These are phyloP conservation scores for Odontamblyopus lacepedii DNA, from an alignment of 2,797 vertebrate species.

Conservation along the genomic window DNA sequence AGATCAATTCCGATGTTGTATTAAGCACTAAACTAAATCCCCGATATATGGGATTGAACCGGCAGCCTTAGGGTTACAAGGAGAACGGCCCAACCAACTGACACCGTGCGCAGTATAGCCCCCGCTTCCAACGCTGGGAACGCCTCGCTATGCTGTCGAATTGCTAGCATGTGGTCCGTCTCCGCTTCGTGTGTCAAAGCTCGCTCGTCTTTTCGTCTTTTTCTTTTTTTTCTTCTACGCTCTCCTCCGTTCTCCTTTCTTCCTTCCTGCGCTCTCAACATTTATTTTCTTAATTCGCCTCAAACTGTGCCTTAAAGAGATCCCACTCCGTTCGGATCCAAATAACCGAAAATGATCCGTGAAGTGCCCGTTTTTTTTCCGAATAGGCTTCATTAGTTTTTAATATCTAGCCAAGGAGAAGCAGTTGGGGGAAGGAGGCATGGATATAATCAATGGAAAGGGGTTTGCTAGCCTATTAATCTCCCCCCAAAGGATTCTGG, in stretches of 20 bases:
- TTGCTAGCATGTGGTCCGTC: constrained; percentile 81
- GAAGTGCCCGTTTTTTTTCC: constrained; percentile 73
- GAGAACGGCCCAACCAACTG: background rate
- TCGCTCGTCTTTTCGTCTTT: constrained; percentile 74
- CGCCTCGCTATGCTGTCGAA: constrained; percentile 71
- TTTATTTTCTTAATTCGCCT: constrained; percentile 84
- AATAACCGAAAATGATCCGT: constrained; percentile 84
- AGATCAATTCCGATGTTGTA: background rate
- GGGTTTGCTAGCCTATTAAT: constrained; percentile 80
- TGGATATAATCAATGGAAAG: constrained; percentile 84
- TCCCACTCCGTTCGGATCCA: constrained; percentile 80
- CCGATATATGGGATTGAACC: background rate
- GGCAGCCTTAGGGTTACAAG: background rate
- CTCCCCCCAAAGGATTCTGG: constrained; percentile 80
- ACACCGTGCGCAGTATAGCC: constrained; percentile 19
- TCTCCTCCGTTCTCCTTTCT: constrained; percentile 34
- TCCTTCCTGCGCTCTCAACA: constrained; percentile 57
- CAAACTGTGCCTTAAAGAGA: constrained; percentile 82
- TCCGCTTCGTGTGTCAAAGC: constrained; percentile 69
- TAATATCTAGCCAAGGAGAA: constrained; percentile 78
- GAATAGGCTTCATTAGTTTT: constrained; percentile 84
- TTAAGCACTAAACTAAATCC: background rate
- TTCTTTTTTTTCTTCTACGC: constrained; percentile 67
- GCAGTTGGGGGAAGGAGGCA: constrained; percentile 68
- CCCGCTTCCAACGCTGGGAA: constrained; percentile 75